phyloP scores from a whole-genome alignment of 1,140 invertebrate species.

The Procambarus clarkii region DNA sequence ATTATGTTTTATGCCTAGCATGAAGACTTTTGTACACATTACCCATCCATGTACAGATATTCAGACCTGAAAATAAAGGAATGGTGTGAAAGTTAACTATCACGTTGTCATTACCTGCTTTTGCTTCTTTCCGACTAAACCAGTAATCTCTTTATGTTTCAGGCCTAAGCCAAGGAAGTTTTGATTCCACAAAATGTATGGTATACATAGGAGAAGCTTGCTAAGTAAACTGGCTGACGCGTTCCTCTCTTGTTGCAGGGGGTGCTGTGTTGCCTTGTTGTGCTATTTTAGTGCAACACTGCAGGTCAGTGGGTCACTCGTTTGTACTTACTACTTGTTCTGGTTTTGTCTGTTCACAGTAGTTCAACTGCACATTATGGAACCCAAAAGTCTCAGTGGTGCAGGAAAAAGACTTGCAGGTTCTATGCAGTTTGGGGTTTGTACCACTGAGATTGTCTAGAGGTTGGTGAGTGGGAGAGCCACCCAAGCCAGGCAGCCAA shows the following conservation, averaged over 20 bases:
- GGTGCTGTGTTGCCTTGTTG: constrained; percentile 70
- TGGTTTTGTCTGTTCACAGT: constrained; percentile 70
- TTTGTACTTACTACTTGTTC: constrained; percentile 71
- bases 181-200: constrained; percentile 61
- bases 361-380: constrained; percentile 66
- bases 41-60: constrained; percentile 68
- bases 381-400: constrained; percentile 58
- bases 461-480: constrained; percentile 35
- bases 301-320: constrained; percentile 70
- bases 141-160: constrained; percentile 58
- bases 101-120: constrained; percentile 49
- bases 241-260: constrained; percentile 69
- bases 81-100: constrained; percentile 64
- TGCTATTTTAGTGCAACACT: constrained; percentile 69
- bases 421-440: constrained; percentile 26
- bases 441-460: constrained; percentile 38
- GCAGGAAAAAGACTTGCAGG: constrained; percentile 30
- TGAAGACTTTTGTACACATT: constrained; percentile 66
- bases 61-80: constrained; percentile 68
- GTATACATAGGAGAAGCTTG: constrained; percentile 66
- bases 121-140: constrained; percentile 24
- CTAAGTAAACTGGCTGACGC: constrained; percentile 67
- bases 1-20: constrained; percentile 59
- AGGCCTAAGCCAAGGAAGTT: constrained; percentile 57
- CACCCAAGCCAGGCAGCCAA: constrained; percentile 12